Conservation (phyloP, 2,113 vertebrate species). For the Benitochromis conjunctus region DNA sequence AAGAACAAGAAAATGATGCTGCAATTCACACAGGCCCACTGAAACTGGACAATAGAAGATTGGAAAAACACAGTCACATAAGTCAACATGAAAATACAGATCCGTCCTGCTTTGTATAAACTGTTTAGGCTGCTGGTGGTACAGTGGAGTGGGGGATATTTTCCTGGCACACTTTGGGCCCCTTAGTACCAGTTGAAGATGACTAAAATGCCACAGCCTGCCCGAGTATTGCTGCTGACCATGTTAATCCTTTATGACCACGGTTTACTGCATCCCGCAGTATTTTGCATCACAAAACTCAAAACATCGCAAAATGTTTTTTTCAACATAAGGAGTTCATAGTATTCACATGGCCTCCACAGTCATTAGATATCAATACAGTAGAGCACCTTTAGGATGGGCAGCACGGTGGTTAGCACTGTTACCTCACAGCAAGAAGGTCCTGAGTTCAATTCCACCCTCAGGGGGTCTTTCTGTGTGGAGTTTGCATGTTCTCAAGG, state of each 20-base stretch:
- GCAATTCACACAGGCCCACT: background rate
- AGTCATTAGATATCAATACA: background rate
- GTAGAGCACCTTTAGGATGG: background rate
- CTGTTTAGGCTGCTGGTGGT: background rate
- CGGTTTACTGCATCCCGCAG: background rate
- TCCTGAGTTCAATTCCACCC: too few relatives aligned
- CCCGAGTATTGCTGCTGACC: background rate
- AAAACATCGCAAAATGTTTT: background rate
- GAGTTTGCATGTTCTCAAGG: too few relatives aligned
- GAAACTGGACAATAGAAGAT: background rate
- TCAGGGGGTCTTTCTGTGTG: too few relatives aligned
- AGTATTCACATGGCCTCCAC: background rate
- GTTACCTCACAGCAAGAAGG: too few relatives aligned
- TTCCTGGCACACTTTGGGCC: background rate
- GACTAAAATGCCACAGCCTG: background rate
- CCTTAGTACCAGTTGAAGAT: background rate
- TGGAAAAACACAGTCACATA: background rate
- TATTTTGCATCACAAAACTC: background rate
- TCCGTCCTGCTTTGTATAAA: background rate
- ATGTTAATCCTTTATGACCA: background rate
- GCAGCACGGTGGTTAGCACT: too few relatives aligned
- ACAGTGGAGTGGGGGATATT: background rate
- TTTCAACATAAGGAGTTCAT: background rate
- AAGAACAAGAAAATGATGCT: background rate
- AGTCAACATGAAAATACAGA: background rate